These are phyloP conservation scores for Drosophila recens DNA, from an alignment of 2,888 invertebrate genomes.

Conservation along the genomic window DNA sequence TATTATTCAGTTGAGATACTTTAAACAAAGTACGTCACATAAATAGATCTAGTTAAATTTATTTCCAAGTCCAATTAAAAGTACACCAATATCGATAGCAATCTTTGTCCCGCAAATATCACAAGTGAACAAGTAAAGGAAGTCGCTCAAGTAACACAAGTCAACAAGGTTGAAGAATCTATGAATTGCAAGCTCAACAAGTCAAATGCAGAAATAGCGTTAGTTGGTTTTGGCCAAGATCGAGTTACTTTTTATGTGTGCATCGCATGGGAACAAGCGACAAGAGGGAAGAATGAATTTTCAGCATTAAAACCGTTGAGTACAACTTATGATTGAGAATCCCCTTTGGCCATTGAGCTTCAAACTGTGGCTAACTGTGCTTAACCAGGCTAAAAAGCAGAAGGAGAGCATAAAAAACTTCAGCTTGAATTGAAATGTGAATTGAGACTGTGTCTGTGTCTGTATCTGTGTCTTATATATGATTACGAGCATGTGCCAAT, in stretches of 20 bases:
- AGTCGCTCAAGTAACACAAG: slow-evolving; percentile 27
- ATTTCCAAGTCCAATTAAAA: slow-evolving; percentile 53
- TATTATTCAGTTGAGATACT: too few species aligned
- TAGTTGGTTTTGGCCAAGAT: slow-evolving; percentile 34
- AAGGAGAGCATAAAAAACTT: background rate
- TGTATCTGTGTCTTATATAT: slow-evolving; percentile 31
- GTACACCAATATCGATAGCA: slow-evolving; percentile 55
- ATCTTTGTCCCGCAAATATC: slow-evolving; percentile 44
- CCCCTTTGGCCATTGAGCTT: slow-evolving; percentile 48
- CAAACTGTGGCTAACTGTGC: slow-evolving; percentile 33
- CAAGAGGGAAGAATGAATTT: slow-evolving; percentile 29
- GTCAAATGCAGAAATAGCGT: slow-evolving; percentile 38
- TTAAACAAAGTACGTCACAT: background rate
- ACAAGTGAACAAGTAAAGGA: slow-evolving; percentile 19
- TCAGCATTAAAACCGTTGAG: slow-evolving; percentile 47
- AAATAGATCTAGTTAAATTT: background rate
- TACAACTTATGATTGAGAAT: slow-evolving; percentile 55
- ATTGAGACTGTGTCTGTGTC: background rate
- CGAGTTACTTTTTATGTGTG: slow-evolving; percentile 22
- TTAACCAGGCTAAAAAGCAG: background rate
- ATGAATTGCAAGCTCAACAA: slow-evolving; percentile 26
- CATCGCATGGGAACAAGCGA: slow-evolving; percentile 26
- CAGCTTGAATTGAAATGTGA: slow-evolving; percentile 8
- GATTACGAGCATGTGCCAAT: slow-evolving; percentile 17
- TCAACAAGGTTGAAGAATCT: slow-evolving; percentile 30